phyloP scores from a whole-genome alignment of 2,113 vertebrate genomes.

The Oreochromis aureus region DNA sequence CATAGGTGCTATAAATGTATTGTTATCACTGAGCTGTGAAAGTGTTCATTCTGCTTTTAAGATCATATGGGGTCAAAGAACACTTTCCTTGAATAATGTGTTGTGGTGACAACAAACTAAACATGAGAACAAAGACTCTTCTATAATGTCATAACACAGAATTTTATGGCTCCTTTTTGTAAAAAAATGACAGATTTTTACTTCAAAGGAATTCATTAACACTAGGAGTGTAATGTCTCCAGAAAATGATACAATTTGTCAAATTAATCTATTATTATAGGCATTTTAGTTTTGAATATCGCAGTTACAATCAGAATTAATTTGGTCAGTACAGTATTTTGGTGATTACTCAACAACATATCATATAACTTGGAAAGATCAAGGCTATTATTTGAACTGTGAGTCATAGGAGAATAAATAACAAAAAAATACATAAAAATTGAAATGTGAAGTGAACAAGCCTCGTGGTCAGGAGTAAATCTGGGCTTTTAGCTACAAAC shows the following conservation, averaged over 20 bases:
- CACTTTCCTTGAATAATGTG: background rate
- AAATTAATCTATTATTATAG: background rate
- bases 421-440: background rate
- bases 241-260: background rate
- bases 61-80: background rate
- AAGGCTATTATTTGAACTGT: background rate
- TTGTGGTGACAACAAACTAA: background rate
- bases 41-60: background rate
- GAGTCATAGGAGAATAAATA: background rate
- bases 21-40: background rate
- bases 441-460: background rate
- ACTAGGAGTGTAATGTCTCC: background rate
- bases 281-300: background rate
- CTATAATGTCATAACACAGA: background rate
- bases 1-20: background rate
- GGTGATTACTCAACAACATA: background rate
- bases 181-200: background rate
- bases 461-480: background rate
- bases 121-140: background rate
- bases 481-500: background rate
- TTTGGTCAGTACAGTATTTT: background rate
- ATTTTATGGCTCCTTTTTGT: background rate
- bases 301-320: background rate
- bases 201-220: background rate
- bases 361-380: background rate